Evolutionary conservation across 2,797 vertebrate genomes (phyloP).

Genomic region (Paguma larvata): DNA sequence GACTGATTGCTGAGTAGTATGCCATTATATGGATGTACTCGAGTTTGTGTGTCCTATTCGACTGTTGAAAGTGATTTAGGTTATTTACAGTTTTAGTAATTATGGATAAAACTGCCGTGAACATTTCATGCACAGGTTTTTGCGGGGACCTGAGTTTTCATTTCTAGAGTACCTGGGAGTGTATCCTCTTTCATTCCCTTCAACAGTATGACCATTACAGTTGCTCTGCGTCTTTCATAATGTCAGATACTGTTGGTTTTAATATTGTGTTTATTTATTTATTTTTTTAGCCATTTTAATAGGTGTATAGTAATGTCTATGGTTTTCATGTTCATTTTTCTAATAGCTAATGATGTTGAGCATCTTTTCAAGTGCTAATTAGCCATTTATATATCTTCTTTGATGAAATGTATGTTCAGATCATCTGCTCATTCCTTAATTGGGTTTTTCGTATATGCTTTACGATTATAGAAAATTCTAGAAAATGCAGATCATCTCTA

Average conservation of each 20-base stretch:
- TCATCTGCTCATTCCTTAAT: not conserved
- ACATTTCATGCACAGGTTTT: not conserved
- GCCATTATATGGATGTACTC: not conserved
- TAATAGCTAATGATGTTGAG: not conserved
- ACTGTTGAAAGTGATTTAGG: not conserved
- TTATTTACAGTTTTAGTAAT: not conserved
- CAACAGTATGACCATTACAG: not conserved
- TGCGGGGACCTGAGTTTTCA: not conserved
- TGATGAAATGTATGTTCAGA: not conserved
- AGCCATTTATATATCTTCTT: not conserved
- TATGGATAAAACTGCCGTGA: not conserved
- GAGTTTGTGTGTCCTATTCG: not conserved
- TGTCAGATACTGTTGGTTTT: not conserved
- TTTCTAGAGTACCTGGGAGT: not conserved
- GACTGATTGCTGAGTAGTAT: not conserved
- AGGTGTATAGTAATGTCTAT: not conserved
- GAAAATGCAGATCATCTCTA: not conserved
- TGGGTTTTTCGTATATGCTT: not conserved
- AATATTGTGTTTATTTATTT: not conserved
- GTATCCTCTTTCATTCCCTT: not conserved
- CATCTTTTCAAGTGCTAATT: not conserved
- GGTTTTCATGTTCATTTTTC: not conserved
- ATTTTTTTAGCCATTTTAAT: not conserved
- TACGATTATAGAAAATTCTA: not conserved
- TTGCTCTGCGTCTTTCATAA: not conserved